Conservation (phyloP, 1,140 invertebrate genomes). For the Brachionus koreanus region DNA sequence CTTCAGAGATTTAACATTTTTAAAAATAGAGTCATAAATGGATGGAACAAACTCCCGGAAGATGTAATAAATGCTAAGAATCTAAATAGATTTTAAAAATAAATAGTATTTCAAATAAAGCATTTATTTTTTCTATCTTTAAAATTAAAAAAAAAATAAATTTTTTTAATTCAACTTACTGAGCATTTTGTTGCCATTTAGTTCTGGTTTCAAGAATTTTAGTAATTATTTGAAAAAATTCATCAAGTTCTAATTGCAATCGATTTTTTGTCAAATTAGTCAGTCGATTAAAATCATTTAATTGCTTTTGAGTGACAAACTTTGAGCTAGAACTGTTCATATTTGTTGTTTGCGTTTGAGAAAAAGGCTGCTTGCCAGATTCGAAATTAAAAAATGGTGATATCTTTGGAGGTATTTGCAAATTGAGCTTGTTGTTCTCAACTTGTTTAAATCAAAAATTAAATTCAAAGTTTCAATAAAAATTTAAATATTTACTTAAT, state of each 20-base stretch:
- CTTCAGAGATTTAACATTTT: too few species aligned
- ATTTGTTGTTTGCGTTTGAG: neutral
- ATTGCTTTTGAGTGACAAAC: neutral
- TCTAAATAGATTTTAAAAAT: too few species aligned
- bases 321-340: neutral
- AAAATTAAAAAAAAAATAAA: too few species aligned
- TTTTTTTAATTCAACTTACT: neutral
- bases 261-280: neutral
- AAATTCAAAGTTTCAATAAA: neutral
- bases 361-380: neutral
- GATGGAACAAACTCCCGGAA: too few species aligned
- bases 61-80: too few species aligned
- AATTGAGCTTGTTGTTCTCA: neutral
- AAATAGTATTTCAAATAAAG: too few species aligned
- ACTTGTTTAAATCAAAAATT: neutral
- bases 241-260: neutral
- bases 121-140: too few species aligned
- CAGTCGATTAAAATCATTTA: neutral
- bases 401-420: neutral
- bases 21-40: too few species aligned
- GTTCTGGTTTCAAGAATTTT: neutral
- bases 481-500: neutral
- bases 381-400: neutral
- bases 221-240: neutral
- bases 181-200: slow-evolving; percentile 18